phyloP scores from a whole-genome alignment of 2,888 invertebrate species.

The Agrotis exclamationis region DNA sequence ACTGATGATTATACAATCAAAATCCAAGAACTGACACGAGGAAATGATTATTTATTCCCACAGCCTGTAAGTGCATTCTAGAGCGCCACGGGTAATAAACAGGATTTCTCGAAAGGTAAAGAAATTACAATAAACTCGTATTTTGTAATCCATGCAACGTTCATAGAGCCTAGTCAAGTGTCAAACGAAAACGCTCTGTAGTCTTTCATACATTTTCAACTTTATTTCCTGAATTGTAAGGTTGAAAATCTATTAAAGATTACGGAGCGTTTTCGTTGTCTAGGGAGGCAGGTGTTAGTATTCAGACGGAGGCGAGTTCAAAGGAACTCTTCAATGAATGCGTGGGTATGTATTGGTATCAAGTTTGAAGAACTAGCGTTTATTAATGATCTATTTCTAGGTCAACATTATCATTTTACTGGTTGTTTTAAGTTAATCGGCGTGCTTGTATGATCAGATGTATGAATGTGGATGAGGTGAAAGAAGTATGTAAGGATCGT shows the following conservation, averaged over 20 bases:
- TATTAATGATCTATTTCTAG: constrained; percentile 19
- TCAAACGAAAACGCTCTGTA: too few relatives aligned
- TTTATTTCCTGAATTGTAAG: too few relatives aligned
- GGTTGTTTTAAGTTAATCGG: not conserved
- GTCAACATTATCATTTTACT: constrained; percentile 19
- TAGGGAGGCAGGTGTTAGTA: constrained; percentile 28
- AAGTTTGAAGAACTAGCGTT: constrained; percentile 40
- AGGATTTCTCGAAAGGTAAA: constrained; percentile 41
- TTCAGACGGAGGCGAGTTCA: constrained; percentile 36
- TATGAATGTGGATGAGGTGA: not conserved
- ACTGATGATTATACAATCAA: not conserved
- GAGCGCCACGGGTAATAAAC: constrained; percentile 4
- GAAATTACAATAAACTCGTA: constrained; percentile 49
- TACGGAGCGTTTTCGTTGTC: too few relatives aligned
- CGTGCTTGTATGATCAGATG: too few relatives aligned
- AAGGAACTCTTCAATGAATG: constrained; percentile 22
- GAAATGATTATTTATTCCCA: constrained; percentile 4
- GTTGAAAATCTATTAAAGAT: too few relatives aligned
- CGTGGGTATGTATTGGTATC: constrained; percentile 1
- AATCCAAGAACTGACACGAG: not conserved
- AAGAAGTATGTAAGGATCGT: too few relatives aligned
- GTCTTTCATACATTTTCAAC: too few relatives aligned
- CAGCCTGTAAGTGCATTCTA: constrained; percentile 20
- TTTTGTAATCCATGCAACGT: constrained; percentile 44
- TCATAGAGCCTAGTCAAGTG: not conserved